phyloP scores from a whole-genome alignment of 2,113 vertebrate species.

The Callorhinus ursinus region DNA sequence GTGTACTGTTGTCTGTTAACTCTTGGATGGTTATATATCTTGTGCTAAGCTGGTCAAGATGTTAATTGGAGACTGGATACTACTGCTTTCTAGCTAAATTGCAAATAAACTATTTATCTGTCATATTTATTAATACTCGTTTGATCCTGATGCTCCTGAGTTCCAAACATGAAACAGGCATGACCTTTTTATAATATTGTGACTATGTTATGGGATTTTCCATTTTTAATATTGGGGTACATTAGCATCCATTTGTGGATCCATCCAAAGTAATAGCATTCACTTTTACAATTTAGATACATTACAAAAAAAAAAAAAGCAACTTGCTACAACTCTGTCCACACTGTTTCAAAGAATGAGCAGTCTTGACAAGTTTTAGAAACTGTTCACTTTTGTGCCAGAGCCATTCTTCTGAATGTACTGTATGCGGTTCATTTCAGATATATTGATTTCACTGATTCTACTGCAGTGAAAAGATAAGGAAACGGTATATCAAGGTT shows the following conservation, averaged over 20 bases:
- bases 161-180: not conserved
- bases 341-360: not conserved
- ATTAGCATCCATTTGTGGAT: not conserved
- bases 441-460: constrained; percentile 58
- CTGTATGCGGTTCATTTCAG: not conserved
- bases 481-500: constrained; percentile 26
- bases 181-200: not conserved
- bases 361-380: not conserved
- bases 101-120: not conserved
- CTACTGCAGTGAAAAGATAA: constrained; percentile 50
- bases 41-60: not conserved
- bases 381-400: not conserved
- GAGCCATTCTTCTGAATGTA: not conserved
- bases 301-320: not conserved
- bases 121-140: not conserved
- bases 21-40: not conserved
- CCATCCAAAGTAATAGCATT: not conserved
- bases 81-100: not conserved
- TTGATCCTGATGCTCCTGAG: not conserved
- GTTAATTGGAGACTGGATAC: not conserved
- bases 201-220: not conserved
- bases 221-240: not conserved
- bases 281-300: not conserved
- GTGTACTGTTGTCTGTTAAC: not conserved
- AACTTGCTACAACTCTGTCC: not conserved